phyloP scores from a whole-genome alignment of 2,888 invertebrate genomes.

The Perithous albicinctus region DNA sequence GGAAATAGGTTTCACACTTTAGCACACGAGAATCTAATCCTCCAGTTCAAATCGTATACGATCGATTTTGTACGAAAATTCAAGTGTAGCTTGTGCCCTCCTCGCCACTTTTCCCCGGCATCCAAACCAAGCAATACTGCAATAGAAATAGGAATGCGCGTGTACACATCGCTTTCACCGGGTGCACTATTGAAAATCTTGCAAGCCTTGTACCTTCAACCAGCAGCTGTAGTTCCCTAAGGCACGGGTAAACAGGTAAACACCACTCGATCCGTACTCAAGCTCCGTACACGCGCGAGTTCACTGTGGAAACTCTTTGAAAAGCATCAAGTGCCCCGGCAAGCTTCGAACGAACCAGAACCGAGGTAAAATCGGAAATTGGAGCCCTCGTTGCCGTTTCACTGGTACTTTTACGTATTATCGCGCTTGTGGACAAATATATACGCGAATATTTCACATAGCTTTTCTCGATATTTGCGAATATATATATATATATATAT shows the following conservation, averaged over 20 bases:
- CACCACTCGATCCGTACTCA: constrained; percentile 45
- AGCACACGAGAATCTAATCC: too few species aligned
- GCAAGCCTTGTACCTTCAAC: background rate
- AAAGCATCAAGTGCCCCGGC: constrained; percentile 37
- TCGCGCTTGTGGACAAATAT: constrained; percentile 14
- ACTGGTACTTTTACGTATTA: constrained; percentile 13
- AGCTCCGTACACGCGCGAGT: constrained; percentile 8
- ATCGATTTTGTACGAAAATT: constrained; percentile 10
- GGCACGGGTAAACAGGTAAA: constrained; percentile 41
- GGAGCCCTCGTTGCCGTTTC: constrained; percentile 27
- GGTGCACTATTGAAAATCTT: constrained; percentile 36
- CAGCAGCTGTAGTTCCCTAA: constrained; percentile 6
- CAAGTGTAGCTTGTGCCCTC: background rate
- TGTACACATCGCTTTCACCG: constrained; percentile 3
- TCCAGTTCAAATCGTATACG: too few species aligned
- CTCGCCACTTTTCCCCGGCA: background rate
- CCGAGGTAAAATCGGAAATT: constrained; percentile 50
- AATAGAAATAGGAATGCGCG: background rate
- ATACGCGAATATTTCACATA: background rate
- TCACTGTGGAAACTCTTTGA: constrained; percentile 32
- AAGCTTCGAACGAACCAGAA: constrained; percentile 25
- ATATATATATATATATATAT: background rate
- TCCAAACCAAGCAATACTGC: background rate
- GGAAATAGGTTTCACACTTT: too few species aligned
- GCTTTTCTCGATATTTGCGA: constrained; percentile 6